Conservation (phyloP, 1,140 invertebrate genomes). For the Mylabris phalerata region DNA sequence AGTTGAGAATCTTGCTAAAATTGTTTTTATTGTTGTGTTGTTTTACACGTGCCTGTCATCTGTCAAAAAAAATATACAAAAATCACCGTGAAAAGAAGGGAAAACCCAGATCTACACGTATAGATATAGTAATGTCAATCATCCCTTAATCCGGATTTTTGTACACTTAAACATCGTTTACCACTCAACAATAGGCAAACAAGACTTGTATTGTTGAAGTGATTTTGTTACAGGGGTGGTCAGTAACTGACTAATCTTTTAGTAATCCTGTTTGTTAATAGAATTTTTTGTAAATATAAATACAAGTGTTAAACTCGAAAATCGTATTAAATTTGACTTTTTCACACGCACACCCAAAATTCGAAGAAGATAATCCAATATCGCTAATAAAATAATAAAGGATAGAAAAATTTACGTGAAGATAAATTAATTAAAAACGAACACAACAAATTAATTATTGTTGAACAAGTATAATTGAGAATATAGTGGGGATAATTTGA, state of each 20-base stretch:
- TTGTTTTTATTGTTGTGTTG: not conserved
- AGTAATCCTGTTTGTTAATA: too few relatives aligned
- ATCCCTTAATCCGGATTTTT: not conserved
- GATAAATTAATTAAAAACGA: constrained; percentile 23
- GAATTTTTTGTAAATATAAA: too few relatives aligned
- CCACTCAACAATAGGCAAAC: too few relatives aligned
- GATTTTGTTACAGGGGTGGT: too few relatives aligned
- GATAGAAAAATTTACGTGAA: not conserved
- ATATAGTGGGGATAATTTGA: constrained; percentile 18
- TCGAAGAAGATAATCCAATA: too few relatives aligned
- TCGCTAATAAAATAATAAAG: not conserved
- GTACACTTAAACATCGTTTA: too few relatives aligned
- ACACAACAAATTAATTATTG: constrained; percentile 26
- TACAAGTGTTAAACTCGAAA: too few relatives aligned
- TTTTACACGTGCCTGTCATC: constrained; percentile 10
- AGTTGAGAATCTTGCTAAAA: too few relatives aligned
- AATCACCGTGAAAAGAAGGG: too few relatives aligned
- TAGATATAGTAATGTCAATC: not conserved
- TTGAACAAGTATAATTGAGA: constrained; percentile 22
- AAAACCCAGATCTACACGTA: not conserved
- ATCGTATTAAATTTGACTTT: not conserved
- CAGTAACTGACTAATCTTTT: too few relatives aligned
- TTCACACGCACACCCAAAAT: not conserved
- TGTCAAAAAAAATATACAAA: not conserved
- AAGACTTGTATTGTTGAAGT: too few relatives aligned